phyloP scores from a whole-genome alignment of 2,888 invertebrate genomes.

The Thymelicus sylvestris region DNA sequence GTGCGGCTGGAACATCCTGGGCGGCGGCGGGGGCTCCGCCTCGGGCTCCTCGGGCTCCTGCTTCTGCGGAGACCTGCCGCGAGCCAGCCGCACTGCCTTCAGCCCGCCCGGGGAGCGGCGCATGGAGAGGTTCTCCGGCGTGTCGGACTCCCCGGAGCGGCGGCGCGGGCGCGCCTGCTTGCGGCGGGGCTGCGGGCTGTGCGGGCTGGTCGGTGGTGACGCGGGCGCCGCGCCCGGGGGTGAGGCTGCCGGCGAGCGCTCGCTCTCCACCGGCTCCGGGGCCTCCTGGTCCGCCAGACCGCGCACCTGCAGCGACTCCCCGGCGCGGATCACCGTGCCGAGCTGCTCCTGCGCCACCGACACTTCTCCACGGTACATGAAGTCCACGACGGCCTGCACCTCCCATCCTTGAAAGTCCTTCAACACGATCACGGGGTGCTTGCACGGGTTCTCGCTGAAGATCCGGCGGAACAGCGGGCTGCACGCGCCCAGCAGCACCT shows the following conservation, averaged over 20 bases:
- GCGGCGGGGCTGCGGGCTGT: slow-evolving; percentile 92
- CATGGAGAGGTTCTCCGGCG: slow-evolving; percentile 86
- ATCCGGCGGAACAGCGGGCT: slow-evolving; percentile 95
- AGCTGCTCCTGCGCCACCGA: slow-evolving; percentile 94
- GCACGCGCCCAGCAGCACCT: slow-evolving; percentile 94
- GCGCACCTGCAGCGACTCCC: slow-evolving; percentile 93
- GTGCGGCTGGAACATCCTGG: slow-evolving; percentile 81
- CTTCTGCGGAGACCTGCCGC: slow-evolving; percentile 66
- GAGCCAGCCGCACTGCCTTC: slow-evolving; percentile 73
- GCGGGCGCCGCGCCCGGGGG: slow-evolving; percentile 73
- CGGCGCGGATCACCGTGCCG: slow-evolving; percentile 93
- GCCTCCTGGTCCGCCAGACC: slow-evolving; percentile 89
- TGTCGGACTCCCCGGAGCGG: slow-evolving; percentile 90
- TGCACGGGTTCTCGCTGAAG: slow-evolving; percentile 96
- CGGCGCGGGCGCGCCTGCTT: slow-evolving; percentile 94
- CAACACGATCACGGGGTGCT: slow-evolving; percentile 96
- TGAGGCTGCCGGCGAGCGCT: slow-evolving; percentile 75
- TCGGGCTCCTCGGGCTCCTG: slow-evolving; percentile 73
- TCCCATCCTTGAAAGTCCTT: slow-evolving; percentile 96
- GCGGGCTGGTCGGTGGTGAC: slow-evolving; percentile 84
- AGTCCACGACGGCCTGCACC: slow-evolving; percentile 95
- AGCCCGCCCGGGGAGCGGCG: slow-evolving; percentile 78
- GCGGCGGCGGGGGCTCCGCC: slow-evolving; percentile 84
- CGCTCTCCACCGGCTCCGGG: slow-evolving; percentile 70
- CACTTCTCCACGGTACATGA: slow-evolving; percentile 97